Evolutionary conservation across 2,113 vertebrate genomes (phyloP), one percentile per base, ranked within the genome.

Genomic region (Rana temporaria): DNA sequence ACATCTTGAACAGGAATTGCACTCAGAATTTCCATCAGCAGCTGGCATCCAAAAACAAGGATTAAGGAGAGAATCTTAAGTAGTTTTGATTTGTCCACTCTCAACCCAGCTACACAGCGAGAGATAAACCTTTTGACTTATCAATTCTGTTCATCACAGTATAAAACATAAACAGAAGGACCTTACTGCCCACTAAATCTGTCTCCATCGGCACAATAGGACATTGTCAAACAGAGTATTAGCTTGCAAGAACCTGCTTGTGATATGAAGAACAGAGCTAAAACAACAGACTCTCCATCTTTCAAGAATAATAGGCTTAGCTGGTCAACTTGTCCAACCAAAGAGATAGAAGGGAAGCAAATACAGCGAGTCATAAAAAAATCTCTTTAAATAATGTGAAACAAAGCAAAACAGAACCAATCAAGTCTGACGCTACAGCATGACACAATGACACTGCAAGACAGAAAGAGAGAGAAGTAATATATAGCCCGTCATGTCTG

Each of bases 401-500:
- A 62, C 8, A 24, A 42, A 64, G 34, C 38, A 64, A 77, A 64
- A 65, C 59, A 64, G 60, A 77, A 65, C 17, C 74, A 63, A 77
- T 75, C 56, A 60, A 75, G 57, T 56, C 32, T 75, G 72, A 60
- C 56, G 17, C 59, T 62, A 60, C 72, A 59, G 32, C 16, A 79
- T 69, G 77, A 79, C 65, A 79, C n/a, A 22, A 65, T 68, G 77
- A 79, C 77, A 79, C 68, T 59, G 32, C 59, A 32, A 68, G 52
- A 68, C 56, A 34, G 48, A 67, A 24, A 52, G 42, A 67, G 19
- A 38, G 20, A 24, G 60, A 77, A 64, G 42, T 77, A 77, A 77
- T 67, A 59, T 59, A 66, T 69, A 79, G 65, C 77, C 77, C 30
- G 42, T 79, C 77, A 18, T 59, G 77, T 69, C 77, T 79, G 65